Evolutionary conservation across 2,888 invertebrate species (phyloP).

Genomic region (Tachystola acroxantha): DNA sequence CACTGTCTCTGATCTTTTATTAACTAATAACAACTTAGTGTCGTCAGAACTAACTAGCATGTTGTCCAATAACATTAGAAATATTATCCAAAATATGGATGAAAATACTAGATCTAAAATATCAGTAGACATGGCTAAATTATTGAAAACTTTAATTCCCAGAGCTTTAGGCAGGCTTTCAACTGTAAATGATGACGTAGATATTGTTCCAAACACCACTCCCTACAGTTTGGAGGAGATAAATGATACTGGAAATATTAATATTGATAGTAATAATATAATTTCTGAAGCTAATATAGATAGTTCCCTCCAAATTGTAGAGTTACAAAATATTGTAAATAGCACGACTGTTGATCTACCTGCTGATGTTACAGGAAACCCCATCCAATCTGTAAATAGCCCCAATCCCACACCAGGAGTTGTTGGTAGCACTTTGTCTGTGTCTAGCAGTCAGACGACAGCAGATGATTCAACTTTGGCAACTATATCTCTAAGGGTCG

Average conservation of each 20-base stretch:
- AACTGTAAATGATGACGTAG: constrained; percentile 49
- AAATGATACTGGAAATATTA: constrained; percentile 61
- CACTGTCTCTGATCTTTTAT: constrained; percentile 69
- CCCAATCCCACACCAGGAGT: constrained; percentile 25
- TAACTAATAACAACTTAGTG: constrained; percentile 66
- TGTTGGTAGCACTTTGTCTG: constrained; percentile 30
- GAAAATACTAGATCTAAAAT: constrained; percentile 64
- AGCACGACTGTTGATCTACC: constrained; percentile 33
- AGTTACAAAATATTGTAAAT: constrained; percentile 49
- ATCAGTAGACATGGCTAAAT: constrained; percentile 70
- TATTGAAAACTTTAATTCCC: constrained; percentile 71
- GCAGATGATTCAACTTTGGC: constrained; percentile 17
- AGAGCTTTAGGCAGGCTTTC: constrained; percentile 60
- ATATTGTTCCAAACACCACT: constrained; percentile 55
- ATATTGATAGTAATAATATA: constrained; percentile 28
- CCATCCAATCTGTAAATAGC: constrained; percentile 50
- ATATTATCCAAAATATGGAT: constrained; percentile 66
- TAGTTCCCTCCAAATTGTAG: constrained; percentile 55
- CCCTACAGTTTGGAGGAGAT: constrained; percentile 73
- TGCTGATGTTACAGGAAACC: constrained; percentile 25
- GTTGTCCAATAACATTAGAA: constrained; percentile 68
- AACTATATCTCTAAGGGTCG: constrained; percentile 13
- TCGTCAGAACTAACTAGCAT: constrained; percentile 76
- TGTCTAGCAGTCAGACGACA: constrained; percentile 39
- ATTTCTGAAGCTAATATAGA: constrained; percentile 18